Evolutionary conservation across 2,797 vertebrate genomes (phyloP), one percentile per base, ranked within the genome.

Genomic region (Ciconia nigra): DNA sequence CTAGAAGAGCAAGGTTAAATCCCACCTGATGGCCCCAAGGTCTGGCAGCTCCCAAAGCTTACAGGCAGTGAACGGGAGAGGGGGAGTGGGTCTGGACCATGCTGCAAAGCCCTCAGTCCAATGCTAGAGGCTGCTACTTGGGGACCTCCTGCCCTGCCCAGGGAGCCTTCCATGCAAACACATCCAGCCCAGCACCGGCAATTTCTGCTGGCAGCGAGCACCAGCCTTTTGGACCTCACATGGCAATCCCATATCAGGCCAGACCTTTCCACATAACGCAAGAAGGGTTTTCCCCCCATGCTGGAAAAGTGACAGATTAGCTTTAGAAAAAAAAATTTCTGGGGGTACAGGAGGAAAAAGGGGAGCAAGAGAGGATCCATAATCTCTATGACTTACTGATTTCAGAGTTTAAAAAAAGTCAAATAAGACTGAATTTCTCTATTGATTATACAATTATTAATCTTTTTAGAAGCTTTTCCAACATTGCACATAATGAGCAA

Each of bases 381-480:
- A 72, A 65, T 83, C 63, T 81, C 61, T 44, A n/a, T 20, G 74
- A 86, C 20, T 77, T 84, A 71, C 44, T 85, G 87, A 93, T 89
- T 89, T 92, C 4, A 61, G 77, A 88, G 71, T 82, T 95, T n/a
- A 11, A 91, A 91, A 95, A 67, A 77, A 78, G 54, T 57, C 76
- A 80, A 94, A 55, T 82, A 41, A 95, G 91, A 94, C 63, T 81
- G 88, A 86, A 89, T 97, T 97, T 96, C 63, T 72, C 46, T 94
- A 95, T 96, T 0, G 93, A 98, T 98, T 96, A 96, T 90, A 94
- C 91, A 97, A 97, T 97, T 97, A 97, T 92, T 95, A 94, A 97
- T 97, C 93, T 95, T 96, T 78, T 91, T 26, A 92, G 96, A 89
- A 79, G 91, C 92, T 95, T 87, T 96, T 93, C 90, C 80, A 93